Conservation (phyloP, 2,113 vertebrate genomes). For the Pithys albifrons region DNA sequence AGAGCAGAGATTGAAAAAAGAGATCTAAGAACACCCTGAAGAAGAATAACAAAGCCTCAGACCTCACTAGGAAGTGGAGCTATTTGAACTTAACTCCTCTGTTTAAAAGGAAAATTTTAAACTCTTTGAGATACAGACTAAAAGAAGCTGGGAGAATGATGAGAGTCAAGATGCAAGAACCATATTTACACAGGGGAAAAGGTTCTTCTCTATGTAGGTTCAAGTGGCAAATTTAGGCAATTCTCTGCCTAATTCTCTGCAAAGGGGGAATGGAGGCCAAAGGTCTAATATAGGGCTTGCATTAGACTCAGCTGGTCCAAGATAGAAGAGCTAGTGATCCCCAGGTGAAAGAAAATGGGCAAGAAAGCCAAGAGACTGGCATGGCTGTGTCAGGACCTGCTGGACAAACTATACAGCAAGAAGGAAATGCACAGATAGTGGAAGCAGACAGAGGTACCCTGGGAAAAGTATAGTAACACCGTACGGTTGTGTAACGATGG, state of each 20-base stretch:
- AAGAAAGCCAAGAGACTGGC: background rate
- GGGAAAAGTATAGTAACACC: background rate
- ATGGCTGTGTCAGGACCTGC: background rate
- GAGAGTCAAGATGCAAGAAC: background rate
- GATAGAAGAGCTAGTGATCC: background rate
- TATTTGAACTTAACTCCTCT: conserved; percentile 1
- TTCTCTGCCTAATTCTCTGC: background rate
- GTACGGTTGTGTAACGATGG: background rate
- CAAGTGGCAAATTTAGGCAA: background rate
- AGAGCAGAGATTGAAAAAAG: background rate
- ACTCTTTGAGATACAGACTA: background rate
- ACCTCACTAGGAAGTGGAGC: background rate
- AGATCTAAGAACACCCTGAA: conserved; percentile 16
- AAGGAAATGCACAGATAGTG: background rate
- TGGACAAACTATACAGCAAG: background rate
- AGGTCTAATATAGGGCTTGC: background rate
- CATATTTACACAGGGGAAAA: background rate
- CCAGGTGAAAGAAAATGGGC: background rate
- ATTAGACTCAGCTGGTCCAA: background rate
- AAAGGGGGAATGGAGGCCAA: background rate
- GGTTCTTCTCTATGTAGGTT: background rate
- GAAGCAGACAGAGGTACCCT: background rate
- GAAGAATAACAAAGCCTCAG: conserved; percentile 24
- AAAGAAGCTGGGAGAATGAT: background rate
- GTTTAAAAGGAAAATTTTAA: conserved; percentile 27